Evolutionary conservation across 1,140 invertebrate genomes (phyloP), one percentile per base, ranked within the genome.

Genomic region (Drosophila cardini): DNA sequence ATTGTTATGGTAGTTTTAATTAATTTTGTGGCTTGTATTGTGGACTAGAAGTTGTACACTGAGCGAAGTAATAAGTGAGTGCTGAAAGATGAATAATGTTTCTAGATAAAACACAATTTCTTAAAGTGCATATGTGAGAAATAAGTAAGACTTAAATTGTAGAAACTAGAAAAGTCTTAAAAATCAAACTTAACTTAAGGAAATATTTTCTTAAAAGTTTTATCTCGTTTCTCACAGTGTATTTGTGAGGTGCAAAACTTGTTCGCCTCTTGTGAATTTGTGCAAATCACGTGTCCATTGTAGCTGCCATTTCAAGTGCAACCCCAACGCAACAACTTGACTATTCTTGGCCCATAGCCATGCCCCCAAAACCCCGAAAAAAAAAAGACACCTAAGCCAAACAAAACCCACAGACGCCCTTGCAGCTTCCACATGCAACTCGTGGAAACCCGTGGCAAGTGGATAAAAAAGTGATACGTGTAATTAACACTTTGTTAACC

Each of bases 321-420:
- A 38, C 13, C 6, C 13, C 13, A 10, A 26, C 16, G 7, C 45
- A 32, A 30, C 13, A 21, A 38, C 9, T 18, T 38, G 15, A 21
- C 45, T 62, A 62, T 62, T 50, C 60, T 62, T 62, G 46, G 60
- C 21, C 13, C 16, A 50, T 36, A 26, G 60, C 60, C 60, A 43
- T 58, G 56, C n/a, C 40, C 40, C 26, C 16, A 10, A 38, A 26
- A 52, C 38, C 38, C 55, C 38, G n/a, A 36, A 36, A 26, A 26
- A 26, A 26, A 26, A 26, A 26, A n/a, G n/a, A n/a, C n/a, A 26
- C 21, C 2, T 26, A 26, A 26, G 21, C 21, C 21, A 26, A 26
- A 26, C 21, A 26, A 26, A 36, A 32, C 11, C 7, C 1, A 16
- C 9, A 40, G 38, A 40, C 10, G 38, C 38, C 38, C 38, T 40